Evolutionary conservation across 2,113 vertebrate genomes (phyloP), one percentile per base, ranked within the genome.

Genomic region (Petromus typicus): DNA sequence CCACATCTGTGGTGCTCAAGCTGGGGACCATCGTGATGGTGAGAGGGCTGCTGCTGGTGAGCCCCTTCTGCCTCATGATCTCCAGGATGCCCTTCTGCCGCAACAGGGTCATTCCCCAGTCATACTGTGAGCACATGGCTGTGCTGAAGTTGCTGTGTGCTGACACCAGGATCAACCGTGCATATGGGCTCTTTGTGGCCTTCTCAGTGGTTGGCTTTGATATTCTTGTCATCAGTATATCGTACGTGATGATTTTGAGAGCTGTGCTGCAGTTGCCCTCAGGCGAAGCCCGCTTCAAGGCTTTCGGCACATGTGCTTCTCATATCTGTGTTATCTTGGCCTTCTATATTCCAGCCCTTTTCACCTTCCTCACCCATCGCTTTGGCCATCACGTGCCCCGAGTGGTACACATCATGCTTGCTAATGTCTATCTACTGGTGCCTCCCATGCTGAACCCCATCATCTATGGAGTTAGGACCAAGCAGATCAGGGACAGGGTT

Each of bases 41-140:
- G 16, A 80, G 89, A 25, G 97, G 90, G 1, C 64, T 98, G 43
- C 8, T 98, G 43, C 32, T 7, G 45, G 45, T 51, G 16, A 78
- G 30, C 43, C 75, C 45, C 45, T 78, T 78, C 75, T 97, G 97
- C 81, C 40, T 97, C 43, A 92, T 97, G 96, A 87, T 97, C 56
- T 89, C 95, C 27, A 90, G 84, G 59, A 95, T 97, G 96, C 93
- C 80, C 12, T 97, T 98, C 92, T 95, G 97, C 20, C 12, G 69
- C 13, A 85, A 4, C 75, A 73, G 54, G 1, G 4, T 96, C 90
- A 97, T 98, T 73, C 78, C 95, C 5, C 96, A 97, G 86, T 93
- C 93, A 16, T 98, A 95, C 79, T 96, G 97, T 0, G 94, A 98
- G 45, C 97, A 98, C 91, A 95, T 97, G 98, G 98, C 97, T 0